Evolutionary conservation across 1,140 invertebrate species (phyloP), one percentile per base, ranked within the genome.

Genomic region (Scaptomyza pallida): DNA sequence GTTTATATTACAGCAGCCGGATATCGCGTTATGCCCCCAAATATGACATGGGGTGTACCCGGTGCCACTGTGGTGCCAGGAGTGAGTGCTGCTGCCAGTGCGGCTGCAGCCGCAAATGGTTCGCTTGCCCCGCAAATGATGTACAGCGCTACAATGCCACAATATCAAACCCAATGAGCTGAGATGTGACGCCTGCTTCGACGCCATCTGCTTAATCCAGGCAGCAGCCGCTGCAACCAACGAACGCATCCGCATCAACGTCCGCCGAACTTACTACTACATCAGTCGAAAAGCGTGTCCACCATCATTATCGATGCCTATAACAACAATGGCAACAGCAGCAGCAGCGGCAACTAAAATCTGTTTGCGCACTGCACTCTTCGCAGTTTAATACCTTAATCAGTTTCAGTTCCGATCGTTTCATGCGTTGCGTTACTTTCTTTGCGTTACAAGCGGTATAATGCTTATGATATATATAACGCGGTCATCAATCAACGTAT

Each of bases 111-210:
- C 61, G 92, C 92, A n/a, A 91, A 92, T 85, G 74, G 92, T 90
- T 90, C 92, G 88, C 63, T 92, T 92, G 78, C 92, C 91, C 94
- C 93, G 78, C 94, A 94, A 35, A 93, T 95, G 69, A 95, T 96
- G 94, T 95, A 96, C 90, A 93, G 94, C 86, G 94, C 95, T 76
- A 93, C 95, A 77, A 95, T 96, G 94, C 95, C 95, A 85, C 95
- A 96, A 91, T 96, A 95, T 90, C 95, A 95, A 88, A 94, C 94
- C 80, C 95, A 95, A 94, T 95, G 94, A 94, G 83, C 79, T 71
- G 85, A 78, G 75, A 85, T 69, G 72, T 88, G 83, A 83, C 83
- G 83, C 82, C 82, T 78, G 83, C 82, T 88, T 88, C 82, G 82
- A 88, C 83, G 82, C 61, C 82, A 75, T 75, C 78, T 88, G 75